phyloP scores from a whole-genome alignment of 2,888 invertebrate species.

The Sicus ferrugineus region DNA sequence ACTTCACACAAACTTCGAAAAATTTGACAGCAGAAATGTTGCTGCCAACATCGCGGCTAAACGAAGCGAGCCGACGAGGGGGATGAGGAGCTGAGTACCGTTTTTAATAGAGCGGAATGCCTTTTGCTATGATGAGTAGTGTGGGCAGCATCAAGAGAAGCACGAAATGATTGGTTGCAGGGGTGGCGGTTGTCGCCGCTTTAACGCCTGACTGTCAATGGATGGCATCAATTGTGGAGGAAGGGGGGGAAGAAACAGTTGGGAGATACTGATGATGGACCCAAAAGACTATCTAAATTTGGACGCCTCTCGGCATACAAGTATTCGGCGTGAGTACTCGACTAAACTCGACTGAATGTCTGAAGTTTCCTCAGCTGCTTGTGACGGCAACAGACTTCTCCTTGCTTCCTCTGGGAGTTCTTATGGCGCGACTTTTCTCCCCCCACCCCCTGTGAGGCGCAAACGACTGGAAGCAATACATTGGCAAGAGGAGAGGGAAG shows the following conservation, averaged over 20 bases:
- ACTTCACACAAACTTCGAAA: conserved; percentile 11
- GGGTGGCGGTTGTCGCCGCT: background rate
- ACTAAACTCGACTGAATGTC: background rate
- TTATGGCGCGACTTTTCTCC: background rate
- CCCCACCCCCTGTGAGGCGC: background rate
- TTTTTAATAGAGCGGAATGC: conserved; percentile 28
- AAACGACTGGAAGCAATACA: background rate
- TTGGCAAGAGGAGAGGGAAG: background rate
- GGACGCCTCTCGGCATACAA: background rate
- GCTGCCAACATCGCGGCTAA: background rate
- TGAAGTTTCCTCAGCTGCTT: conserved; percentile 8
- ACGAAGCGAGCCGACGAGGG: background rate
- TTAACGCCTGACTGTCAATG: background rate
- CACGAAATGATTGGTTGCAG: background rate
- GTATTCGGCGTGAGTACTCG: conserved; percentile 7
- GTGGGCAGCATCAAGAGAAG: background rate
- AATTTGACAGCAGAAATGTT: conserved; percentile 13
- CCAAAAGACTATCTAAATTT: conserved; percentile 18
- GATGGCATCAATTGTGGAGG: background rate
- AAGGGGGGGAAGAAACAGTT: background rate
- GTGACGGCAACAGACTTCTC: background rate
- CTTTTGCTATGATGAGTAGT: conserved; percentile 17
- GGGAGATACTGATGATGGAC: conserved; percentile 1
- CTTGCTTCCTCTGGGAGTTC: background rate
- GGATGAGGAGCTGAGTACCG: background rate